Base-by-base conservation (phyloP, 2,113 vertebrate genomes). In the Ciconia stormi region DNA sequence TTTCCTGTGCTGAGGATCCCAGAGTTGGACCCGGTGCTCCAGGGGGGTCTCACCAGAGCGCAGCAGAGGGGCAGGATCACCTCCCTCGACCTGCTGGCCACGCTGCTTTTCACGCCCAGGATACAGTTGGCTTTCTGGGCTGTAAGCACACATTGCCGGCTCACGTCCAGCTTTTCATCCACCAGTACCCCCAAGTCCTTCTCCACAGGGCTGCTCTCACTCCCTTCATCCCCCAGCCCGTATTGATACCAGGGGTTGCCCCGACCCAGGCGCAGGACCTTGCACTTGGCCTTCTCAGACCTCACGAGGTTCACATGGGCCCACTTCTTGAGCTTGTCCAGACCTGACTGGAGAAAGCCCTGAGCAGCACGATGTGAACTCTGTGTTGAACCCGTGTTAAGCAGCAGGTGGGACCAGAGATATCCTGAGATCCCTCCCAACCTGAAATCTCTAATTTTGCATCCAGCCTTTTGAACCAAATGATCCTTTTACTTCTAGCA, bases 121-220 rank as follows among this genome's bases (percentile, higher is more conserved):
- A 17, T 8, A 36, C 4, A 0, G 9, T 4, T 10, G 7, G 26
- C 19, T 23, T 36, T 20, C 55, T 44, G 47, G 65, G 38, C 65
- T 46, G 40, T 1, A 1, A 53, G 47, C 2, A 0, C 32, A 36
- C 22, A 2, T 15, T 32, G 27, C 5, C 0, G 1, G 22, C 22
- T 55, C 65, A 17, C 0, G 6, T 11, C 13, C 19, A 47, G 49
- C 4, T 89, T n/a, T 15, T 38, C 53, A 61, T 11, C 40, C 34
- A 14, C 36, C 32, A 40, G 22, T 2, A n/a, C 22, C 25, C 10
- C 20, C 59, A 42, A 32, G 26, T 5, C 34, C 47, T 38, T 38
- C 47, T 53, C 6, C 0, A 2, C 27, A 44, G 46, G 46, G 38
- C 74, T 53, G 55, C 38, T 79, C 74, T 25, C 32, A 4, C 36